Conservation (phyloP, 2,113 vertebrate species). For the Pampusana beccarii region DNA sequence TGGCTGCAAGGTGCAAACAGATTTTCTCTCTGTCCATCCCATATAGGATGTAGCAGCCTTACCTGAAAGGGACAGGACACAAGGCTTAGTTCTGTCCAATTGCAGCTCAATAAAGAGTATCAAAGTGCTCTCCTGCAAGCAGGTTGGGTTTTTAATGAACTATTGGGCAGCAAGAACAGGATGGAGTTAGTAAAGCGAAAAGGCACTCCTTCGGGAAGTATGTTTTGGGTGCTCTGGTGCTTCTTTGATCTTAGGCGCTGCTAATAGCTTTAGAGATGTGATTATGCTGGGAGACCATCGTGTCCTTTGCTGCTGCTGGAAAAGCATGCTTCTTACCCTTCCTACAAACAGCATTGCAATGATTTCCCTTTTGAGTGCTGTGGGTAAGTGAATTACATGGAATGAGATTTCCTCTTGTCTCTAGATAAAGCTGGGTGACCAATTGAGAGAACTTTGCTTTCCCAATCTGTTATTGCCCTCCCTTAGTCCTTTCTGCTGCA, state of each 20-base stretch:
- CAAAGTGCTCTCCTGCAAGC: not conserved
- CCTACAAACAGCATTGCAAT: conserved; percentile 3
- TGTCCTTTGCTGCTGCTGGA: not conserved
- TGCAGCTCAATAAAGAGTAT: not conserved
- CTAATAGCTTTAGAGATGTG: conserved; percentile 7
- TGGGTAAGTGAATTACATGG: conserved; percentile 49
- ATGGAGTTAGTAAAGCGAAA: not conserved
- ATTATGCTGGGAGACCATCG: not conserved
- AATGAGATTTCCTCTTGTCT: conserved; percentile 46
- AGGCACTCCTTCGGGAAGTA: not conserved
- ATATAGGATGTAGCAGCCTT: not conserved
- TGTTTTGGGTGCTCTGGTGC: not conserved
- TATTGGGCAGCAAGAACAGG: not conserved
- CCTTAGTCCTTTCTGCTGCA: not conserved
- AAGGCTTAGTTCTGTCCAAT: not conserved
- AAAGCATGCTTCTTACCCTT: not conserved
- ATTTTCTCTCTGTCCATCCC: not conserved
- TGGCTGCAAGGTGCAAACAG: not conserved
- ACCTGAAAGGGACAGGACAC: not conserved
- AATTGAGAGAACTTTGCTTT: conserved; percentile 52
- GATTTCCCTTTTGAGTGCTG: conserved; percentile 43
- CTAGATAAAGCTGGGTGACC: conserved; percentile 52
- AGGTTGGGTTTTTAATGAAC: not conserved
- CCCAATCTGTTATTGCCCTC: conserved; percentile 2
- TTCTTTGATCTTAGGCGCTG: not conserved